phyloP scores from a whole-genome alignment of 2,113 vertebrate species.

The Barnardius zonarius region DNA sequence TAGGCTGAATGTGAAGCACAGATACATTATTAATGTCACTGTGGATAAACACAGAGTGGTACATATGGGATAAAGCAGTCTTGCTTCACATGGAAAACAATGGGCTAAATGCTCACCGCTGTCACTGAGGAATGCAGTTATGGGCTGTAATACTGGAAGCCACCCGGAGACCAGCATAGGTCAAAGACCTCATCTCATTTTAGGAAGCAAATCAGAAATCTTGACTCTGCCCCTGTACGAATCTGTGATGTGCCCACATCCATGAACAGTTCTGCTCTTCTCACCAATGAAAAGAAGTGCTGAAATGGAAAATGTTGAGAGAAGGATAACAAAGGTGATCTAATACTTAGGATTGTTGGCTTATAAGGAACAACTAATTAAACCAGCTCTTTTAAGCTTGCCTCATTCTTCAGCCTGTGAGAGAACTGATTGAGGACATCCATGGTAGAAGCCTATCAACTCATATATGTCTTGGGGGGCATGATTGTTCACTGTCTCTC shows the following conservation, averaged over 20 bases:
- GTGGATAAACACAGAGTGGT: background rate
- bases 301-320: background rate
- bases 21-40: background rate
- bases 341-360: background rate
- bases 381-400: background rate
- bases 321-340: background rate
- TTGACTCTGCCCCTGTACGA: background rate
- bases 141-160: background rate
- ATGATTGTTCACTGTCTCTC: background rate
- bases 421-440: background rate
- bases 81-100: background rate
- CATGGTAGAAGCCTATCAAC: background rate
- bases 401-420: background rate
- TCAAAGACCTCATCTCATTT: background rate
- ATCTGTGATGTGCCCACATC: background rate
- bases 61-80: background rate
- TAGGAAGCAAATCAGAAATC: background rate
- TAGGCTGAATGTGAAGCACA: accelerated
- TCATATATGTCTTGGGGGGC: background rate
- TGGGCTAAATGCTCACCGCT: background rate
- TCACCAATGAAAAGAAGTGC: background rate
- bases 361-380: background rate
- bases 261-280: background rate
- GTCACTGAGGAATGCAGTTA: accelerated
- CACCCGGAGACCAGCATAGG: background rate